Evolutionary conservation across 2,113 vertebrate genomes (phyloP).

Genomic region (Arizona elegans): DNA sequence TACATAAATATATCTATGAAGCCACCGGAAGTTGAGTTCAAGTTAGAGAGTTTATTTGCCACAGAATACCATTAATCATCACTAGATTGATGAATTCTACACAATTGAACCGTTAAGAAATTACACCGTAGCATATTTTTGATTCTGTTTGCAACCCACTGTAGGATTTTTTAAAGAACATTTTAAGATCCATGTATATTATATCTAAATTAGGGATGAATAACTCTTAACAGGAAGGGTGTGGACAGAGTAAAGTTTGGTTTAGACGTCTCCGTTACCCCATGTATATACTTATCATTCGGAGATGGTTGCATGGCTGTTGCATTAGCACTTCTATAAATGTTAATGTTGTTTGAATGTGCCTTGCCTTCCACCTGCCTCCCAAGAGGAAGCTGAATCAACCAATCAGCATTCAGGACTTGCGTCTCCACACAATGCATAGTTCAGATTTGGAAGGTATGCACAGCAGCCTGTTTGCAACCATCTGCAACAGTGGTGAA

Average conservation of each 20-base stretch:
- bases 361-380: neutral
- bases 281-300: neutral
- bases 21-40: neutral
- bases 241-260: neutral
- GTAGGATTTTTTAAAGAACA: neutral
- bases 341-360: neutral
- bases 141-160: neutral
- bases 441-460: neutral
- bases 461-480: neutral
- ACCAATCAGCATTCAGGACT: neutral
- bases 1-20: neutral
- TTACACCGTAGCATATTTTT: neutral
- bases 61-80: neutral
- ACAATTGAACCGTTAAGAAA: neutral
- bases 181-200: neutral
- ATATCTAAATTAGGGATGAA: neutral
- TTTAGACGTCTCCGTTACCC: neutral
- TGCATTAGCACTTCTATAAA: neutral
- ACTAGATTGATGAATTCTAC: neutral
- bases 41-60: neutral
- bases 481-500: neutral
- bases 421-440: neutral
- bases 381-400: neutral
- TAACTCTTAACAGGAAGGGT: neutral
- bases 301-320: neutral